phyloP scores from a whole-genome alignment of 2,888 invertebrate species.

The Hypselothyrea guttata region DNA sequence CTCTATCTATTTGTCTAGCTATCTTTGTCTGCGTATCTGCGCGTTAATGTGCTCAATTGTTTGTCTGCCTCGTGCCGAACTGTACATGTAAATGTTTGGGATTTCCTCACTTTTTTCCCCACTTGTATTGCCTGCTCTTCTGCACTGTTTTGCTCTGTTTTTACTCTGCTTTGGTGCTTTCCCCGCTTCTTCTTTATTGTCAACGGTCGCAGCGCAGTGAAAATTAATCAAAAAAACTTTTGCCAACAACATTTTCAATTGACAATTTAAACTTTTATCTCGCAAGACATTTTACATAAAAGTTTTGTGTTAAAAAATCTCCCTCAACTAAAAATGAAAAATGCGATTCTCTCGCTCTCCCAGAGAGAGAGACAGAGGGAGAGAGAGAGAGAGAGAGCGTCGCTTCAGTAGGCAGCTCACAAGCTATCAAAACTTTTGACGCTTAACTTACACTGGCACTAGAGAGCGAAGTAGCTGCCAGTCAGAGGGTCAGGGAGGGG shows the following conservation, averaged over 20 bases:
- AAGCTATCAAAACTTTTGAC: slow-evolving; percentile 76
- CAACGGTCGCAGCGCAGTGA: slow-evolving; percentile 66
- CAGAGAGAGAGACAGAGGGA: neutral
- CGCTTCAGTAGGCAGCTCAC: slow-evolving; percentile 67
- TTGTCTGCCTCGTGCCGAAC: slow-evolving; percentile 60
- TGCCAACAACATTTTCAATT: slow-evolving; percentile 81
- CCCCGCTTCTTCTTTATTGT: slow-evolving; percentile 54
- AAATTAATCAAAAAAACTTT: slow-evolving; percentile 81
- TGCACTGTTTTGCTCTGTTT: neutral
- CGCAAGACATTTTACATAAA: slow-evolving; percentile 77
- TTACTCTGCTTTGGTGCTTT: neutral
- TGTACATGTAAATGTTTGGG: slow-evolving; percentile 52
- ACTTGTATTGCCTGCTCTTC: neutral
- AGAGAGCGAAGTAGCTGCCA: slow-evolving; percentile 15
- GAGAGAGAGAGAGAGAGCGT: slow-evolving; percentile 9
- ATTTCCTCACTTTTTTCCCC: slow-evolving; percentile 44
- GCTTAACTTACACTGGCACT: slow-evolving; percentile 57
- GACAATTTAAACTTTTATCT: slow-evolving; percentile 81
- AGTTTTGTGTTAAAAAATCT: slow-evolving; percentile 71
- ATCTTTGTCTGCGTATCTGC: slow-evolving; percentile 28
- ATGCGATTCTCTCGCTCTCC: slow-evolving; percentile 35
- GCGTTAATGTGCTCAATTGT: slow-evolving; percentile 77
- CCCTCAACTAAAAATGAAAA: slow-evolving; percentile 73
- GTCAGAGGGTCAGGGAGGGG: neutral
- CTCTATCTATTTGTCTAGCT: slow-evolving; percentile 2